A percentile compares a stretch with the other conserved stretches of the same genome.
These are phyloP conservation scores for Drosophila helvetica DNA, from an alignment of 2,888 invertebrate species.

Conservation along the genomic window DNA sequence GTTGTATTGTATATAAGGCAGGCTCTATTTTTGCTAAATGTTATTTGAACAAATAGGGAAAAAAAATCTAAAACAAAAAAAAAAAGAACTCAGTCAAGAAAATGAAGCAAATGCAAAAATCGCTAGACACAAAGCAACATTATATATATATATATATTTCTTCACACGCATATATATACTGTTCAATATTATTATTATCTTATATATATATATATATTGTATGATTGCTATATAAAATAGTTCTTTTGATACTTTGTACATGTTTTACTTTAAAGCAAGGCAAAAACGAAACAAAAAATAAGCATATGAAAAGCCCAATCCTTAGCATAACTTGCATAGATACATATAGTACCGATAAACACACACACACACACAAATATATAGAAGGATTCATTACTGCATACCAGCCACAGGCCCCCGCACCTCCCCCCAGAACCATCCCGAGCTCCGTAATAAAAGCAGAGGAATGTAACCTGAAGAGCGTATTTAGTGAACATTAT, in stretches of 20 bases:
- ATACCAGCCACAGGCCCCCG: constrained; percentile 34
- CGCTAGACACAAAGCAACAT: constrained; percentile 64
- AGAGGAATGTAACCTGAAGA: constrained; percentile 12
- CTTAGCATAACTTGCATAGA: constrained; percentile 59
- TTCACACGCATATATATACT: constrained; percentile 61
- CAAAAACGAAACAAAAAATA: constrained; percentile 33
- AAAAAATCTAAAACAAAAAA: constrained; percentile 50
- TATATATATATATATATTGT: constrained; percentile 71
- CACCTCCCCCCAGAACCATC: constrained; percentile 13
- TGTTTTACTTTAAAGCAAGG: constrained; percentile 69
- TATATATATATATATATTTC: constrained; percentile 50
- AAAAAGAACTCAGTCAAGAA: constrained; percentile 30
- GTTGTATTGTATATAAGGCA: constrained; percentile 77
- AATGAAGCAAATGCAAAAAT: constrained; percentile 63
- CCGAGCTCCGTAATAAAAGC: not conserved
- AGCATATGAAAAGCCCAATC: constrained; percentile 47
- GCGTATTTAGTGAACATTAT: constrained; percentile 57
- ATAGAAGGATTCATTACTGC: constrained; percentile 43
- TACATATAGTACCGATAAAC: constrained; percentile 52
- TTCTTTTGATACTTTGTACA: constrained; percentile 78
- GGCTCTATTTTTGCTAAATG: constrained; percentile 80
- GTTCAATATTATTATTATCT: constrained; percentile 72
- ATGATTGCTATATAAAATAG: constrained; percentile 75
- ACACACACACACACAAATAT: constrained; percentile 15
- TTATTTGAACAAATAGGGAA: constrained; percentile 78